phyloP scores from a whole-genome alignment of 2,113 vertebrate species.

The Micronycteris hirsuta region DNA sequence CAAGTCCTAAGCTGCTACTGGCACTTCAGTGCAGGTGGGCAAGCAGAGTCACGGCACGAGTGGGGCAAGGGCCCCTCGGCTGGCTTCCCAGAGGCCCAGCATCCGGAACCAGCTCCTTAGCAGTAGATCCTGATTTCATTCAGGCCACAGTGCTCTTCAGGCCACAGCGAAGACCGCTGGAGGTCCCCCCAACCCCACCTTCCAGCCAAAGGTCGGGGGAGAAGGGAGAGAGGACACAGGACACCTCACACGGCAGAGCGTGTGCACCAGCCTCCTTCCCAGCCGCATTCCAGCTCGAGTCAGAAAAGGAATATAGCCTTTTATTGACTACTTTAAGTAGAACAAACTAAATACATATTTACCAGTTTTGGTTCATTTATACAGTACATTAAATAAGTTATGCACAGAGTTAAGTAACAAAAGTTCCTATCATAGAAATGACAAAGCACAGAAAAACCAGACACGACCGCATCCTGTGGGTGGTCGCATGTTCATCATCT shows the following conservation, averaged over 20 bases:
- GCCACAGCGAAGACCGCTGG: not conserved
- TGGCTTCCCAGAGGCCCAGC: not conserved
- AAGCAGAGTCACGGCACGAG: fast-evolving
- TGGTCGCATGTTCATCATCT: slow-evolving; percentile 74
- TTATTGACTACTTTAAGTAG: slow-evolving; percentile 87
- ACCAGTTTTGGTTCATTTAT: slow-evolving; percentile 83
- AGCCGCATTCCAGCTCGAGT: not conserved
- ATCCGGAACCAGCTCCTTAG: not conserved
- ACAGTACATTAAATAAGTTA: slow-evolving; percentile 88
- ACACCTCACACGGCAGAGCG: no score
- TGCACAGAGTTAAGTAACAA: slow-evolving; percentile 83
- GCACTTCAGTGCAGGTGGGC: not conserved
- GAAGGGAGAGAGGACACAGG: fast-evolving
- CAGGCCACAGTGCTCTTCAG: not conserved
- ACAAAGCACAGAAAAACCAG: slow-evolving; percentile 75
- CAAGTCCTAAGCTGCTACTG: not conserved
- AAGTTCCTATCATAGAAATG: slow-evolving; percentile 81
- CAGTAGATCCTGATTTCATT: not conserved
- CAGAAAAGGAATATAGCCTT: slow-evolving; percentile 81
- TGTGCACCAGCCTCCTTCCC: not conserved
- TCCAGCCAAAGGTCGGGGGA: not conserved
- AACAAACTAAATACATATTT: slow-evolving; percentile 88
- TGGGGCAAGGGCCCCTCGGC: no score
- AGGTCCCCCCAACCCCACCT: not conserved
- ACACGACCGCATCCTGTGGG: slow-evolving; percentile 56